A percentile compares a stretch with the other conserved stretches of the same genome.
Conservation (phyloP, 2,888 invertebrate species). For the Cephus pulcher region DNA sequence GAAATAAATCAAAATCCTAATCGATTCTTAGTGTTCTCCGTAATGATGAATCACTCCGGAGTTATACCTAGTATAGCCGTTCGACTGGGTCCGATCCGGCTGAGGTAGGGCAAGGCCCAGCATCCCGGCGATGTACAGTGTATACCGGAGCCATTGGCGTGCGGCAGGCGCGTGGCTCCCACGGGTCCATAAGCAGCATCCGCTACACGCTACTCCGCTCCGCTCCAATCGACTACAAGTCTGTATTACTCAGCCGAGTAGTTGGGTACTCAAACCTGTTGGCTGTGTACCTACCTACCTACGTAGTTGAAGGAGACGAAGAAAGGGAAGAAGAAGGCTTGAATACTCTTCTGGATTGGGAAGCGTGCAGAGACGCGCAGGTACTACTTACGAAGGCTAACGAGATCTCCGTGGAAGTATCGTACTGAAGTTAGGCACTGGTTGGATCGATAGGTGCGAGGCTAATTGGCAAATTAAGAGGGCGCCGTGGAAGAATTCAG, state of each 20-base stretch:
- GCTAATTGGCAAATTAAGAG: constrained; percentile 55
- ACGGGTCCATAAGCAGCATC: constrained; percentile 45
- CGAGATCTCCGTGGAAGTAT: no score
- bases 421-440: constrained; percentile 25
- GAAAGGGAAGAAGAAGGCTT: constrained; percentile 6
- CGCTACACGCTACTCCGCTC: constrained; percentile 43
- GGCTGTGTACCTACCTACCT: constrained; percentile 24
- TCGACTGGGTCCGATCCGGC: no score
- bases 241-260: constrained; percentile 24
- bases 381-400: no score
- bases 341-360: no score
- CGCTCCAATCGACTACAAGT: constrained; percentile 38
- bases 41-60: background rate
- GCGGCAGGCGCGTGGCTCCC: constrained; percentile 62
- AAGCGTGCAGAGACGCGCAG: no score
- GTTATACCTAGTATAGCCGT: no score
- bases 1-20: background rate
- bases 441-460: constrained; percentile 43
- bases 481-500: constrained; percentile 41
- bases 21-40: background rate
- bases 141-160: constrained; percentile 39
- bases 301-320: constrained; percentile 9
- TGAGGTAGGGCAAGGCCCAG: no score
- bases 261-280: background rate
- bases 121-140: no score